Conservation (phyloP, 2,113 vertebrate genomes). For the Sturnira hondurensis region DNA sequence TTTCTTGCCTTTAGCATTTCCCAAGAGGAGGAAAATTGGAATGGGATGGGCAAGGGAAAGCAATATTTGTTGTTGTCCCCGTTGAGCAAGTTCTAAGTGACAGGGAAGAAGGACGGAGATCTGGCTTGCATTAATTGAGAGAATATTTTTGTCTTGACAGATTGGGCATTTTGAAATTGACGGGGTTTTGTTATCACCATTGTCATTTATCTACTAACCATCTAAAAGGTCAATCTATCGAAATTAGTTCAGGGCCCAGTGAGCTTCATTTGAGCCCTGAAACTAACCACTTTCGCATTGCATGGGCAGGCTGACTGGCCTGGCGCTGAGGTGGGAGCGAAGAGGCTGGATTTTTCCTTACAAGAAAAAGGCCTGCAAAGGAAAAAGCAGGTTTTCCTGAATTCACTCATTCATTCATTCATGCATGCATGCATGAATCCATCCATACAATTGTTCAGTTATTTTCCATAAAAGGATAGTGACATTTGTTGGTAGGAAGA, state of each 20-base stretch:
- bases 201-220: background rate
- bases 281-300: background rate
- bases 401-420: background rate
- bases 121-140: background rate
- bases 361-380: background rate
- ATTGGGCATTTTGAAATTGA: background rate
- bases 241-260: background rate
- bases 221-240: background rate
- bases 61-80: background rate
- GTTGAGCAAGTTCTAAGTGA: background rate
- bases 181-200: background rate
- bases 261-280: background rate
- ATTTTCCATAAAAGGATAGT: slow-evolving; percentile 29
- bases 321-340: background rate
- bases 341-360: background rate
- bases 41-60: background rate
- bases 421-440: background rate
- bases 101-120: background rate
- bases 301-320: background rate
- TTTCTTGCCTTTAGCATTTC: background rate
- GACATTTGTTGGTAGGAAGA: slow-evolving; percentile 38
- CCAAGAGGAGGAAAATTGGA: background rate
- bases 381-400: background rate
- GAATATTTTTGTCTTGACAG: slow-evolving; percentile 30
- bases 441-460: slow-evolving; percentile 20